Percentiles rank a stretch among this genome's conserved stretches.
phyloP scores from a whole-genome alignment of 1,140 invertebrate genomes.

The Penaeus chinensis region DNA sequence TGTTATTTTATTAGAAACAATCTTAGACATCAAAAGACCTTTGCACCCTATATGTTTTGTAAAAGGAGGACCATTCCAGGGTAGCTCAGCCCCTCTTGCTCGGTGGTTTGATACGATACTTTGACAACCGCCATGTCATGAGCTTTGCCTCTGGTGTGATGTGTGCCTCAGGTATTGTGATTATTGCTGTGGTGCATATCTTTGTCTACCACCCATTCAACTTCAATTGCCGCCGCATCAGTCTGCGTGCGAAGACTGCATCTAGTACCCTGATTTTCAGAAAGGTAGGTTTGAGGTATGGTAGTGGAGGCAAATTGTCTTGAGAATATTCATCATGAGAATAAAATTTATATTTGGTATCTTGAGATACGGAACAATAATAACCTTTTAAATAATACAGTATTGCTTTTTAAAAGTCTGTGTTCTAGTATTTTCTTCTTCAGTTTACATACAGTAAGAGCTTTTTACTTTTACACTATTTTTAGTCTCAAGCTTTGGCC shows the following conservation, averaged over 20 bases:
- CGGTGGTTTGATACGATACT: conserved; percentile 59
- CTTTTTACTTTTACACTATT: no score
- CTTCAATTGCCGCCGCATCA: conserved; percentile 57
- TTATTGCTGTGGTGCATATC: conserved; percentile 59
- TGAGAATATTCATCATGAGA: no score
- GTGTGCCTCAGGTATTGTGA: conserved; percentile 52
- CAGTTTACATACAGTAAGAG: no score
- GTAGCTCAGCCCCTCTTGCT: conserved; percentile 58
- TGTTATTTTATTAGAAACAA: not conserved
- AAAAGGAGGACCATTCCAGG: conserved; percentile 30
- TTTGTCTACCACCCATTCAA: conserved; percentile 63
- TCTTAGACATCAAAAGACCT: no score
- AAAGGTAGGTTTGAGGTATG: conserved; percentile 53
- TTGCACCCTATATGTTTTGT: not conserved
- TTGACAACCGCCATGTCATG: conserved; percentile 45
- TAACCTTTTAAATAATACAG: no score
- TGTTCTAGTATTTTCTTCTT: no score
- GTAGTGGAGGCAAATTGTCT: not conserved
- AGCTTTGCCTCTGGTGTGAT: conserved; percentile 39
- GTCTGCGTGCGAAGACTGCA: conserved; percentile 50
- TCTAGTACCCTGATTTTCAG: conserved; percentile 53
- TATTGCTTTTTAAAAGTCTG: no score
- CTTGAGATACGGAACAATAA: not conserved
- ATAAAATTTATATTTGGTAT: not conserved
- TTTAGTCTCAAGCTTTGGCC: no score